Conservation (phyloP, 2,888 invertebrate species). For the Elmis aenea region DNA sequence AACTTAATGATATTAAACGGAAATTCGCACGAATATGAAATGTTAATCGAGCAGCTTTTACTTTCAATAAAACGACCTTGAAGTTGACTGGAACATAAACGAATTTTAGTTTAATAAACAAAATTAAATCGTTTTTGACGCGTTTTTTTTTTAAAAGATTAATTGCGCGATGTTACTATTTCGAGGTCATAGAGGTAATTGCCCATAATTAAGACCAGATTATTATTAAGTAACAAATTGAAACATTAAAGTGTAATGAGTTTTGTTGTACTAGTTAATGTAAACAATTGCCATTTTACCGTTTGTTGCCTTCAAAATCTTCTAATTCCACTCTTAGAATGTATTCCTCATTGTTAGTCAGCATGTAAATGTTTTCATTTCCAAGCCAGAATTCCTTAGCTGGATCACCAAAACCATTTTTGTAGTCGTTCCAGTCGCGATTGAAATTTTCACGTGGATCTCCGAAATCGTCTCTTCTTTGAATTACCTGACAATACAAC, state of each 20-base stretch:
- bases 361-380: conserved; percentile 89
- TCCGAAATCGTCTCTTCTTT: conserved; percentile 82
- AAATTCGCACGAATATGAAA: too few species aligned
- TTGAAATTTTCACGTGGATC: conserved; percentile 87
- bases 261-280: not conserved
- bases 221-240: too few species aligned
- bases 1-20: too few species aligned
- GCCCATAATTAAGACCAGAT: too few species aligned
- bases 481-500: conserved; percentile 65
- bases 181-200: too few species aligned
- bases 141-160: too few species aligned
- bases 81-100: too few species aligned
- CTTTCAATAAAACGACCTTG: too few species aligned
- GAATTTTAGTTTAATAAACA: too few species aligned
- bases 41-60: too few species aligned
- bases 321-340: conserved; percentile 81
- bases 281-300: conserved; percentile 57
- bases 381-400: conserved; percentile 89
- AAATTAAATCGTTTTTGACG: too few species aligned
- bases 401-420: conserved; percentile 88
- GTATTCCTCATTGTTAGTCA: conserved; percentile 88
- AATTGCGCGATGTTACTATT: too few species aligned
- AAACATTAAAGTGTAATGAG: not conserved
- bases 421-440: conserved; percentile 88
- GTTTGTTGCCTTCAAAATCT: conserved; percentile 88